phyloP scores from a whole-genome alignment of 2,113 vertebrate genomes.

The Prunella fulvescens region DNA sequence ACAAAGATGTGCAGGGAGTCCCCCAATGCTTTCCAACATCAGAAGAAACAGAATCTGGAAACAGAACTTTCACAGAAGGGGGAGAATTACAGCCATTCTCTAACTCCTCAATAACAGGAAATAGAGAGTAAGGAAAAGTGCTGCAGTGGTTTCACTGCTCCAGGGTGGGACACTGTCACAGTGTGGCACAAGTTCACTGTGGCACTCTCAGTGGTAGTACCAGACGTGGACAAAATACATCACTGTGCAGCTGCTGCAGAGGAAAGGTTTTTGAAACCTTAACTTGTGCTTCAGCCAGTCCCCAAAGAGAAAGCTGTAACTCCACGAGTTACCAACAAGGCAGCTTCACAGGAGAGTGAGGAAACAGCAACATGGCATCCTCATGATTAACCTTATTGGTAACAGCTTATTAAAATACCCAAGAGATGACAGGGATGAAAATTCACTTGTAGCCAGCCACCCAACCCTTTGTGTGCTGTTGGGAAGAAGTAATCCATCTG shows the following conservation, averaged over 20 bases:
- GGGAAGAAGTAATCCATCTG: background rate
- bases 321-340: background rate
- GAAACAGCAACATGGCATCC: background rate
- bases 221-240: background rate
- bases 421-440: constrained; percentile 41
- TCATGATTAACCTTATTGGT: background rate
- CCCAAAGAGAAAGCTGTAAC: background rate
- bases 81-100: background rate
- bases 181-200: background rate
- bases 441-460: constrained; percentile 12
- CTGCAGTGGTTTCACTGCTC: background rate
- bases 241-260: fast-evolving
- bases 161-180: background rate
- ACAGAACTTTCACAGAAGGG: fast-evolving
- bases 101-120: background rate
- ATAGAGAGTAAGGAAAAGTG: background rate
- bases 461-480: background rate
- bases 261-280: background rate
- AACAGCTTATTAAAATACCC: constrained; percentile 33
- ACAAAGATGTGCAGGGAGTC: background rate
- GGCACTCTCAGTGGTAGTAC: fast-evolving
- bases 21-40: background rate
- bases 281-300: background rate
- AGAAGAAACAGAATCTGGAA: background rate
- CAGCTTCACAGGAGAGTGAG: background rate